These are phyloP conservation scores for Blennius ocellaris DNA, from an alignment of 2,113 vertebrate genomes.

Conservation along the genomic window DNA sequence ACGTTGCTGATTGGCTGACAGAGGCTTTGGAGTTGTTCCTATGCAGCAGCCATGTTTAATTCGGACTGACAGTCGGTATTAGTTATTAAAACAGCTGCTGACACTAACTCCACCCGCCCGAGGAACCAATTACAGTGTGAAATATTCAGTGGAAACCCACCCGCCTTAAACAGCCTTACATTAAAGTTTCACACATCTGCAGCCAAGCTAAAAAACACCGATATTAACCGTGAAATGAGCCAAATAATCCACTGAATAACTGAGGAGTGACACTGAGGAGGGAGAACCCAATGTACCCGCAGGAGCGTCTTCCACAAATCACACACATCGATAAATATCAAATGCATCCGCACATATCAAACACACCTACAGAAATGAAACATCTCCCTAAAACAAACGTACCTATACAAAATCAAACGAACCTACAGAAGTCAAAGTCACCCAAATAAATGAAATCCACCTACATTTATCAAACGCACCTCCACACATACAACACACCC, in stretches of 20 bases:
- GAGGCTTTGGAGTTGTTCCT: too few relatives aligned
- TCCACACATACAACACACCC: too few relatives aligned
- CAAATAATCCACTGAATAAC: conserved; percentile 50
- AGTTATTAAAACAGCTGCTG: conserved; percentile 56
- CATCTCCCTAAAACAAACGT: too few relatives aligned
- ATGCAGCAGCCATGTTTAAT: conserved; percentile 50
- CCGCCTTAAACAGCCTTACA: conserved; percentile 27
- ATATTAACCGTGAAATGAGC: conserved; percentile 50
- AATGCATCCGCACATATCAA: too few relatives aligned
- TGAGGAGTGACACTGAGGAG: background rate
- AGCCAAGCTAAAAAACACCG: conserved; percentile 12
- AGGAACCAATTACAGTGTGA: conserved; percentile 46
- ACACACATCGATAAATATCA: too few relatives aligned
- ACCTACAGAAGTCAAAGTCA: too few relatives aligned
- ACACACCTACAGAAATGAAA: too few relatives aligned
- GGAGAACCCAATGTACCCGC: too few relatives aligned
- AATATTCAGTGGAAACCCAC: conserved; percentile 55
- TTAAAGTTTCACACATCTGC: conserved; percentile 4
- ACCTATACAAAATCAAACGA: too few relatives aligned
- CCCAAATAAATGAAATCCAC: too few relatives aligned
- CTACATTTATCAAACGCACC: too few relatives aligned
- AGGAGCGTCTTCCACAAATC: too few relatives aligned
- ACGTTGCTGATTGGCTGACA: conserved; percentile 8
- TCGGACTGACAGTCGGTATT: conserved; percentile 27
- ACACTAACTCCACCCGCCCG: conserved; percentile 8